Conservation (phyloP, 1,140 invertebrate species). For the Pseudomyrmex flavicornis region DNA sequence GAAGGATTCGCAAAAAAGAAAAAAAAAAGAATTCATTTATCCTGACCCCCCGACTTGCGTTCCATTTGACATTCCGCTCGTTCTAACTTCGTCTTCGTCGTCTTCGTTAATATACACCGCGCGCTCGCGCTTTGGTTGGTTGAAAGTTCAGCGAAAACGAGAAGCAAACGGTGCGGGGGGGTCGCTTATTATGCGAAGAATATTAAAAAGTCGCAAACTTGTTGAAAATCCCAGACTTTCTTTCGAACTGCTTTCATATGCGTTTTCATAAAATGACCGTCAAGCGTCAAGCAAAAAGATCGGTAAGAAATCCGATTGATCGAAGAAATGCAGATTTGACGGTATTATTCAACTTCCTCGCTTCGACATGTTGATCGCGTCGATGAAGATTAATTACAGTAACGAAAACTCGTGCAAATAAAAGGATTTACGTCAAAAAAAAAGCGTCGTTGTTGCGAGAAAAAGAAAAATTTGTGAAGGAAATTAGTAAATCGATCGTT, state of each 20-base stretch:
- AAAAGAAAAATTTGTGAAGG: neutral
- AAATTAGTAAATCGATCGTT: too few species aligned
- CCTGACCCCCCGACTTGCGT: constrained; percentile 44
- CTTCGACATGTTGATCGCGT: neutral
- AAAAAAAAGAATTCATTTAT: constrained; percentile 49
- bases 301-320: neutral
- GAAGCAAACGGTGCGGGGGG: constrained; percentile 53
- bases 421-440: neutral
- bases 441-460: neutral
- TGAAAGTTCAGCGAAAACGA: constrained; percentile 54
- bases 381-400: too few species aligned
- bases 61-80: constrained; percentile 64
- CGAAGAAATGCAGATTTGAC: constrained; percentile 22
- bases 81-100: constrained; percentile 52
- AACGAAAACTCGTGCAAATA: too few species aligned
- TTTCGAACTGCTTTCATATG: constrained; percentile 55
- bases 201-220: constrained; percentile 49
- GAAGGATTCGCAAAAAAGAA: constrained; percentile 20
- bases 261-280: constrained; percentile 56
- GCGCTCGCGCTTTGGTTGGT: constrained; percentile 37
- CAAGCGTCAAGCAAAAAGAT: constrained; percentile 20
- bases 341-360: neutral
- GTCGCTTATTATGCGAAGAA: constrained; percentile 46
- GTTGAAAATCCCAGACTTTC: constrained; percentile 55
- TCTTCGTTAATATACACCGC: constrained; percentile 66